These are phyloP conservation scores for Sycophila texana DNA, from an alignment of 2,888 invertebrate species.

Conservation along the genomic window DNA sequence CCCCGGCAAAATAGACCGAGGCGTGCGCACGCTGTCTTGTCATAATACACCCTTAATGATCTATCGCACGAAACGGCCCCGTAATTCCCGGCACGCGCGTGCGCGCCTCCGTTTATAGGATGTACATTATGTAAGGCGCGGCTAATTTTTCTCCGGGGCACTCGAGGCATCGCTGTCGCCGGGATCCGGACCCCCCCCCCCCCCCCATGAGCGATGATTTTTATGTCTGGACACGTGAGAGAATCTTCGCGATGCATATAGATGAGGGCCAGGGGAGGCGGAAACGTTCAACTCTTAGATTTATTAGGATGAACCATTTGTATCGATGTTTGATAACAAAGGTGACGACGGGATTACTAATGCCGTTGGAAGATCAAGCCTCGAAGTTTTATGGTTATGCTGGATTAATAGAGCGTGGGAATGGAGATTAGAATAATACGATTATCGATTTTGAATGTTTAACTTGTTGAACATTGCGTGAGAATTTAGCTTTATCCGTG, in stretches of 20 bases:
- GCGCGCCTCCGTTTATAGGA: conserved; percentile 16
- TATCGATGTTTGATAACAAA: conserved; percentile 3
- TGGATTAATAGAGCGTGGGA: conserved; percentile 13
- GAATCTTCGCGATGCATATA: background rate
- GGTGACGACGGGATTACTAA: conserved; percentile 3
- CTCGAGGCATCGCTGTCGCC: conserved; percentile 38
- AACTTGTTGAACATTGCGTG: background rate
- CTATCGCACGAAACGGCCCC: conserved; percentile 68
- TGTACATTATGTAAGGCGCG: background rate
- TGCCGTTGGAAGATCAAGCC: background rate
- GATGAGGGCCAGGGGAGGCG: background rate
- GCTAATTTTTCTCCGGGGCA: conserved; percentile 68
- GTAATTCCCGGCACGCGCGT: conserved; percentile 72
- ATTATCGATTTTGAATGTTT: background rate
- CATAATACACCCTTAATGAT: conserved; percentile 74
- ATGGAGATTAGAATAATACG: background rate
- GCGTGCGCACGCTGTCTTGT: conserved; percentile 63
- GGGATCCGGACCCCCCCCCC: too few relatives aligned
- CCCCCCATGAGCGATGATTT: too few relatives aligned
- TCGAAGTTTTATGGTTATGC: background rate
- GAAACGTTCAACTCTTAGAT: background rate
- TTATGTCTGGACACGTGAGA: conserved; percentile 2
- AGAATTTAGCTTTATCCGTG: too few relatives aligned
- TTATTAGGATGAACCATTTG: background rate
- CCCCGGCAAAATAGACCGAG: conserved; percentile 30